phyloP scores from a whole-genome alignment of 2,113 vertebrate genomes.

The Aptenodytes patagonicus region DNA sequence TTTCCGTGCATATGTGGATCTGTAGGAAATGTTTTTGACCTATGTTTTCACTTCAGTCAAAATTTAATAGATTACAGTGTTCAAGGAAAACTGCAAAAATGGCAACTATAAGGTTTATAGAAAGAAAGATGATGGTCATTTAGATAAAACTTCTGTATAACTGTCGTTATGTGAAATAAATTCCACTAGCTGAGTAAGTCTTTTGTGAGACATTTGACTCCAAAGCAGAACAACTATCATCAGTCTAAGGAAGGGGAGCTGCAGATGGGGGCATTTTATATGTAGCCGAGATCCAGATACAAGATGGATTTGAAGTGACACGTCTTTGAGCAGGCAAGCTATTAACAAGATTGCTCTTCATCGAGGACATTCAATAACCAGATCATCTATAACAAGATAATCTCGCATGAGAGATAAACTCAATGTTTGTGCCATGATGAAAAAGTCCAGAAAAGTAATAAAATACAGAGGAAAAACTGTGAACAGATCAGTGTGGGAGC shows the following conservation, averaged over 20 bases:
- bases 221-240: constrained; percentile 7
- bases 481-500: background rate
- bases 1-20: background rate
- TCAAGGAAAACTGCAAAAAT: constrained; percentile 59
- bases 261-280: constrained; percentile 22
- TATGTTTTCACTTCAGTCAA: constrained; percentile 32
- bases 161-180: constrained; percentile 46
- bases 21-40: background rate
- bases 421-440: background rate
- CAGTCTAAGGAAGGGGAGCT: constrained; percentile 14
- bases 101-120: background rate
- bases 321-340: constrained; percentile 37
- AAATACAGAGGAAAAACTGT: background rate
- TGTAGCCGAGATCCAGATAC: background rate
- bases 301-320: constrained; percentile 55
- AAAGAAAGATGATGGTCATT: constrained; percentile 40
- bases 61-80: constrained; percentile 31
- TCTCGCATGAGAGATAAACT: constrained; percentile 5
- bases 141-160: constrained; percentile 37
- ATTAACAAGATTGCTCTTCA: constrained; percentile 52
- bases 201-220: constrained; percentile 32
- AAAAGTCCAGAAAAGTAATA: constrained; percentile 4
- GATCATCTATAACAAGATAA: constrained; percentile 52
- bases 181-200: constrained; percentile 2
- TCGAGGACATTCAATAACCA: constrained; percentile 49